These are phyloP conservation scores for Apamea epomidion DNA, from an alignment of 2,888 invertebrate genomes.

Conservation along the genomic window DNA sequence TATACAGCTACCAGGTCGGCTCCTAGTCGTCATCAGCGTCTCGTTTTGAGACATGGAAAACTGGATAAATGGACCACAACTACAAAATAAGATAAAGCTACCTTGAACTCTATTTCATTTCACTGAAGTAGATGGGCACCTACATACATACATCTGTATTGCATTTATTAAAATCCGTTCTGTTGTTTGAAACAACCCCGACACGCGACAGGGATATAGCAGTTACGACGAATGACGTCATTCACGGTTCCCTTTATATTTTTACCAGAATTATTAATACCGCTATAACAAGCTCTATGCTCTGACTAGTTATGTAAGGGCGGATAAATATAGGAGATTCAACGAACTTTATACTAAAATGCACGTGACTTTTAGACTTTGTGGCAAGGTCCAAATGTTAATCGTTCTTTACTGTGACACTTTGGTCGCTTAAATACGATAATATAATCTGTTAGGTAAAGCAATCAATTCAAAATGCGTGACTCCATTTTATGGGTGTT, in stretches of 20 bases:
- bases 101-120: neutral
- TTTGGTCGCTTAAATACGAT: slow-evolving; percentile 37
- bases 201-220: slow-evolving; percentile 31
- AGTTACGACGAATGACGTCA: slow-evolving; percentile 54
- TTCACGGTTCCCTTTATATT: slow-evolving; percentile 39
- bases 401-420: slow-evolving; percentile 49
- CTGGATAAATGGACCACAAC: neutral
- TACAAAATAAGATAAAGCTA: neutral
- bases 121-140: neutral
- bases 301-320: slow-evolving; percentile 39
- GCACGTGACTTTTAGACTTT: slow-evolving; percentile 31
- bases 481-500: slow-evolving; percentile 48
- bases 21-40: neutral
- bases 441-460: slow-evolving; percentile 23
- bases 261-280: slow-evolving; percentile 51
- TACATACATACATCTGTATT: neutral
- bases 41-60: neutral
- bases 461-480: slow-evolving; percentile 47
- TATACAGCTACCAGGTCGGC: neutral
- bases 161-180: slow-evolving; percentile 2
- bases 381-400: slow-evolving; percentile 38
- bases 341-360: slow-evolving; percentile 36
- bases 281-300: slow-evolving; percentile 34
- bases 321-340: slow-evolving; percentile 50
- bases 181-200: slow-evolving; percentile 21